Conservation (phyloP, 2,888 invertebrate species). For the Congeria kusceri region DNA sequence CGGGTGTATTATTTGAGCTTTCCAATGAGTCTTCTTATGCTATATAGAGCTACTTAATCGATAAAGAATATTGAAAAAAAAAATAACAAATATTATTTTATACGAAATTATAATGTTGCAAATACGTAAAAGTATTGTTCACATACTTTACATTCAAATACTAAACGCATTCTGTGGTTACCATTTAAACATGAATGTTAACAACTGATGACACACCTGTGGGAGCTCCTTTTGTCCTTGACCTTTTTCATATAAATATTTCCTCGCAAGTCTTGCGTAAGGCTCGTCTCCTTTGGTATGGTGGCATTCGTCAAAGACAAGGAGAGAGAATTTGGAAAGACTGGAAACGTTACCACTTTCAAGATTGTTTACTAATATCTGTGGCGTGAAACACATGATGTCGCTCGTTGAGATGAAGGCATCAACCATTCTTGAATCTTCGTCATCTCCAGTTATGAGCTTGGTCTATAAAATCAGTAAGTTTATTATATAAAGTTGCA, state of each 20-base stretch:
- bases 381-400: slow-evolving; percentile 78
- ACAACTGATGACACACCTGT: slow-evolving; percentile 42
- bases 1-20: no score
- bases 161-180: no score
- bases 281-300: slow-evolving; percentile 74
- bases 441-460: slow-evolving; percentile 47
- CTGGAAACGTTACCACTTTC: slow-evolving; percentile 33
- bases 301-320: slow-evolving; percentile 79
- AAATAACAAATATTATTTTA: no score
- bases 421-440: slow-evolving; percentile 40
- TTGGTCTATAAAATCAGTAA: slow-evolving; percentile 36
- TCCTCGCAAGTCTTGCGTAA: slow-evolving; percentile 73
- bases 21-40: no score
- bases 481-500: not conserved
- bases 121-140: no score
- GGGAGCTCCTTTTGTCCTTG: slow-evolving; percentile 30
- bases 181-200: not conserved
- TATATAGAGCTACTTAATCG: no score
- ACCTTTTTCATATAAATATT: slow-evolving; percentile 70
- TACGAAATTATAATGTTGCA: no score
- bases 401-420: slow-evolving; percentile 39
- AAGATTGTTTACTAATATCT: slow-evolving; percentile 80
- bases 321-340: slow-evolving; percentile 62
- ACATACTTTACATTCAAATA: no score
- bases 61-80: no score